Evolutionary conservation across 2,113 vertebrate genomes (phyloP).

Genomic region (Gavia stellata): DNA sequence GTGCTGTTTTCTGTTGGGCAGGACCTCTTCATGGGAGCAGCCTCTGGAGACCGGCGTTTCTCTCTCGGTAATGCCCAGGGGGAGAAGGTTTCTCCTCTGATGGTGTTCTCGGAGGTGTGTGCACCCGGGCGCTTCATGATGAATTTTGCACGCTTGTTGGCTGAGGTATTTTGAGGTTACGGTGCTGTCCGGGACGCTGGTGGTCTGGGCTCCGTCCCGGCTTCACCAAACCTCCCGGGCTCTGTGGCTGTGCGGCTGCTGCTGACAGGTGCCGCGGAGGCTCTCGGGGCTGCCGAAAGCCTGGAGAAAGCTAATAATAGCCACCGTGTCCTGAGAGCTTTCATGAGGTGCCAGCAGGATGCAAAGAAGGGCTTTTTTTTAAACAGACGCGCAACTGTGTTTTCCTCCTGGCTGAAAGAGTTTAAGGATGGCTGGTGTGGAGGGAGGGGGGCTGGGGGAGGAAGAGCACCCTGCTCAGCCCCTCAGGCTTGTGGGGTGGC

Average conservation of each 20-base stretch:
- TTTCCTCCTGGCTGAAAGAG: neutral
- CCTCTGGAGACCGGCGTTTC: neutral
- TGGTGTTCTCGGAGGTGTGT: neutral
- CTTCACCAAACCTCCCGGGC: neutral
- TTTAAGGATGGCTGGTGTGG: neutral
- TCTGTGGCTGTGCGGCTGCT: neutral
- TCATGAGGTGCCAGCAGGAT: slow-evolving; percentile 39
- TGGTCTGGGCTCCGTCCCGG: neutral
- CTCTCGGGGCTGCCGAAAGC: neutral
- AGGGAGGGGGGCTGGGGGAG: neutral
- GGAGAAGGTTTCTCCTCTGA: neutral
- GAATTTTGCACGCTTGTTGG: neutral
- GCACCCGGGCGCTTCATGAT: accelerated
- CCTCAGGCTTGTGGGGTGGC: neutral
- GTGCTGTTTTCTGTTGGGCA: neutral
- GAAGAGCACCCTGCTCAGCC: neutral
- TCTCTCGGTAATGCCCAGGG: accelerated
- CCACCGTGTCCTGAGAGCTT: neutral
- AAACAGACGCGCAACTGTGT: slow-evolving; percentile 10
- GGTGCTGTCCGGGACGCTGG: neutral
- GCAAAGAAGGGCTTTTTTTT: neutral
- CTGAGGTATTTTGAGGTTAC: neutral
- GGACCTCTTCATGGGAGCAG: neutral
- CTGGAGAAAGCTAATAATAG: slow-evolving; percentile 23
- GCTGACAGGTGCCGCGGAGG: neutral